phyloP scores from a whole-genome alignment of 1,140 invertebrate genomes.

The Drosophila lini region DNA sequence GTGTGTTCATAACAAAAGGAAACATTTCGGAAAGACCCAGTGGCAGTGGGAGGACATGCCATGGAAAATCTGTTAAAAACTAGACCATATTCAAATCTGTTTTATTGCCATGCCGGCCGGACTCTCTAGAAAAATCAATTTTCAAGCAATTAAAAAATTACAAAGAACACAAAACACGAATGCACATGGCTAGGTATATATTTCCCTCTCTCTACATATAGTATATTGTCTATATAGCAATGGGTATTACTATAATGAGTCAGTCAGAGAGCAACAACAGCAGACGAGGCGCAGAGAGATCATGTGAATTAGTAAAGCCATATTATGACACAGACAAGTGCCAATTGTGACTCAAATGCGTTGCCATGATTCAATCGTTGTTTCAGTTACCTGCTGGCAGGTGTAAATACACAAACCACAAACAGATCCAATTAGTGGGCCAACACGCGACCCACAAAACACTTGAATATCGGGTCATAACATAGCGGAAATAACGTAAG shows the following conservation, averaged over 20 bases:
- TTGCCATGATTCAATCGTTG: slow-evolving; percentile 34
- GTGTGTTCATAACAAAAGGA: slow-evolving; percentile 27
- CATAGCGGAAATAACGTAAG: slow-evolving; percentile 17
- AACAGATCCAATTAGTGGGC: slow-evolving; percentile 37
- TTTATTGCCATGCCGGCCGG: neutral
- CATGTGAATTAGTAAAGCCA: slow-evolving; percentile 32
- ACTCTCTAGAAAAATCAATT: slow-evolving; percentile 65
- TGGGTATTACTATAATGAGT: slow-evolving; percentile 31
- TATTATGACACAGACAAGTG: slow-evolving; percentile 61
- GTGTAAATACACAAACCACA: slow-evolving; percentile 5
- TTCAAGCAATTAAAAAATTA: slow-evolving; percentile 76
- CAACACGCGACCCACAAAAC: slow-evolving; percentile 35
- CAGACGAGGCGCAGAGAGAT: slow-evolving; percentile 2
- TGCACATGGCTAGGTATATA: slow-evolving; percentile 23
- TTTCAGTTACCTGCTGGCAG: slow-evolving; percentile 12
- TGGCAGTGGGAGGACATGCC: slow-evolving; percentile 7
- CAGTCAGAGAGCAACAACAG: neutral
- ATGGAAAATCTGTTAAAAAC: slow-evolving; percentile 8
- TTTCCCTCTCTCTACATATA: neutral
- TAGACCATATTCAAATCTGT: slow-evolving; percentile 12
- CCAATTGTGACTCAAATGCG: slow-evolving; percentile 60
- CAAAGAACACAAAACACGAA: slow-evolving; percentile 64
- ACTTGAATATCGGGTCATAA: slow-evolving; percentile 9
- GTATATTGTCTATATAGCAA: neutral
- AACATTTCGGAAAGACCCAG: neutral